Evolutionary conservation across 2,797 vertebrate species (phyloP).

Genomic region (Smutsia gigantea): DNA sequence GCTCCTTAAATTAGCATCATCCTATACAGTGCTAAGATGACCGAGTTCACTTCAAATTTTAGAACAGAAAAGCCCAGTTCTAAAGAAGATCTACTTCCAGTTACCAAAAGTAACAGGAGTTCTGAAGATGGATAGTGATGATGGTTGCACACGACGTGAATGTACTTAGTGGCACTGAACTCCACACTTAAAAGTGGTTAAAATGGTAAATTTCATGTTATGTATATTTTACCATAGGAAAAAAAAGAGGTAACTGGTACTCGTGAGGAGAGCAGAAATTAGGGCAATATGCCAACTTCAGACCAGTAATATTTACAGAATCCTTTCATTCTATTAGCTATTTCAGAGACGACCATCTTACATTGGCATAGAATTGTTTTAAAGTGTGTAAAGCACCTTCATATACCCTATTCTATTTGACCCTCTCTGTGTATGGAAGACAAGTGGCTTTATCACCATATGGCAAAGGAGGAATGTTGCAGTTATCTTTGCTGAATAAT

Average conservation of each 20-base stretch:
- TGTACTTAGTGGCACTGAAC: background rate
- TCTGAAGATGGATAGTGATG: background rate
- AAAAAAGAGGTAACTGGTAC: background rate
- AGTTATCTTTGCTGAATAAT: background rate
- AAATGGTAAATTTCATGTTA: background rate
- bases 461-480: background rate
- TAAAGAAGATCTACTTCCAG: background rate
- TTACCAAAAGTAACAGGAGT: conserved; percentile 25
- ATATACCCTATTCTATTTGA: background rate
- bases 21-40: background rate
- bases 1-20: background rate
- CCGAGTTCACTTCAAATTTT: conserved; percentile 40
- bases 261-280: background rate
- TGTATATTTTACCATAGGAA: background rate
- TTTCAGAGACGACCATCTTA: background rate
- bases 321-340: background rate
- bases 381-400: background rate
- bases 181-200: background rate
- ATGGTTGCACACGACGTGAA: background rate
- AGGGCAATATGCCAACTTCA: background rate
- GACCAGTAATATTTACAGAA: background rate
- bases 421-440: background rate
- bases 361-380: background rate
- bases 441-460: background rate
- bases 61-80: conserved; percentile 10